Evolutionary conservation across 2,797 vertebrate genomes (phyloP).

Genomic region (Huso huso): DNA sequence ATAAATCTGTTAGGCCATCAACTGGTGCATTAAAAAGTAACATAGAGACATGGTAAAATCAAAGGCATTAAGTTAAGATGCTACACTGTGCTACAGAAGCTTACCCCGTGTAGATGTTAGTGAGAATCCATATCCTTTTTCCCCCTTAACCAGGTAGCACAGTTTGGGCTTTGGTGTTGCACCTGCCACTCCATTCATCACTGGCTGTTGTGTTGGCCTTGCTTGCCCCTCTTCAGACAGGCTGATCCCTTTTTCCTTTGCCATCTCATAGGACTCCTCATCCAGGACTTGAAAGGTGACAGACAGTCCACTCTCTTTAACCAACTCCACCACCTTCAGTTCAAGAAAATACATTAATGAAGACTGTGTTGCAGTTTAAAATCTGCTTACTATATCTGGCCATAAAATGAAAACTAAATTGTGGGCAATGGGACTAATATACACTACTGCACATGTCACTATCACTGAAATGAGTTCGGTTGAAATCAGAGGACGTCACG

Average conservation of each 20-base stretch:
- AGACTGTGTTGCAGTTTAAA: not conserved
- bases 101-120: constrained; percentile 71
- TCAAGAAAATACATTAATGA: constrained; percentile 2
- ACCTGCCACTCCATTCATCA: constrained; percentile 39
- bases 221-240: constrained; percentile 47
- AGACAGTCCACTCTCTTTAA: constrained; percentile 63
- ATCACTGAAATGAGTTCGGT: too few relatives aligned
- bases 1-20: too few relatives aligned
- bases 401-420: not conserved
- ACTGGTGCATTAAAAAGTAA: not conserved
- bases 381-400: not conserved
- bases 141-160: constrained; percentile 76
- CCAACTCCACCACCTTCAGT: constrained; percentile 74
- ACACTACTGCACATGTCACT: too few relatives aligned
- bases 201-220: constrained; percentile 20
- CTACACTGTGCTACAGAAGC: constrained; percentile 15
- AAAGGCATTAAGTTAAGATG: not conserved
- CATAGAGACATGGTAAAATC: not conserved
- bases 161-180: constrained; percentile 58
- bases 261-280: constrained; percentile 65
- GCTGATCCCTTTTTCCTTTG: constrained; percentile 54
- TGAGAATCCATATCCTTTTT: constrained; percentile 72
- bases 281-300: constrained; percentile 75
- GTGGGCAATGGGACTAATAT: too few relatives aligned
- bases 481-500: too few relatives aligned